These are phyloP conservation scores for Lithophane semibrunnea DNA, from an alignment of 2,888 invertebrate genomes.

Conservation along the genomic window DNA sequence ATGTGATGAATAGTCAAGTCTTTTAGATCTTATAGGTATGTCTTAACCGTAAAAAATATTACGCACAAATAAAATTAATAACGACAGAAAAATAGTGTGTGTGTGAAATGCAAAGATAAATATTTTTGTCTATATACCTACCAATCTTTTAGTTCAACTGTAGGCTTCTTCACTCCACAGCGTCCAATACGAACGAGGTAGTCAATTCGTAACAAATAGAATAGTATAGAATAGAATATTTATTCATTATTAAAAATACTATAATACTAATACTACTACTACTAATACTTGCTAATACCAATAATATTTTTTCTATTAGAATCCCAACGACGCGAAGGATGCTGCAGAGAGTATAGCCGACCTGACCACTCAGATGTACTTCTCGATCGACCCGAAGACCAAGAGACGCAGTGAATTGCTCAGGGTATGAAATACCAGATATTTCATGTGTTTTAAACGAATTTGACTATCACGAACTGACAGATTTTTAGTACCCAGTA, in stretches of 20 bases:
- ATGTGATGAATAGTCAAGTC: too few species aligned
- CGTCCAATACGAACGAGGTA: neutral
- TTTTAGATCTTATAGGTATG: too few species aligned
- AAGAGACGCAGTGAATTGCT: constrained; percentile 72
- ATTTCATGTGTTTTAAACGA: neutral
- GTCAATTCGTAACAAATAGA: neutral
- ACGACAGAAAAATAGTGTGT: too few species aligned
- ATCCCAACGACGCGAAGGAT: constrained; percentile 74
- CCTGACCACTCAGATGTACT: constrained; percentile 81
- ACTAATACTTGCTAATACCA: neutral
- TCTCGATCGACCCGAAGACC: constrained; percentile 77
- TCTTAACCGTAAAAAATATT: too few species aligned
- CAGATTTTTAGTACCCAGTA: neutral
- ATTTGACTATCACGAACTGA: neutral
- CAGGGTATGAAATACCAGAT: constrained; percentile 19
- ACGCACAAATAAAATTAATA: too few species aligned
- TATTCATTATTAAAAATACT: too few species aligned
- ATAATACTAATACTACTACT: too few species aligned
- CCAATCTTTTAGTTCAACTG: too few species aligned
- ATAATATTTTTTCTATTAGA: constrained; percentile 53
- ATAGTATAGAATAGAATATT: too few species aligned
- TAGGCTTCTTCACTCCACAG: neutral
- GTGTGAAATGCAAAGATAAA: too few species aligned
- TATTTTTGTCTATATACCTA: too few species aligned
- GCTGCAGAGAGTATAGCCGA: constrained; percentile 80